A percentile compares a stretch with the other conserved stretches of the same genome.
Evolutionary conservation across 2,888 invertebrate genomes (phyloP).

Genomic region (Monopis laevigella): DNA sequence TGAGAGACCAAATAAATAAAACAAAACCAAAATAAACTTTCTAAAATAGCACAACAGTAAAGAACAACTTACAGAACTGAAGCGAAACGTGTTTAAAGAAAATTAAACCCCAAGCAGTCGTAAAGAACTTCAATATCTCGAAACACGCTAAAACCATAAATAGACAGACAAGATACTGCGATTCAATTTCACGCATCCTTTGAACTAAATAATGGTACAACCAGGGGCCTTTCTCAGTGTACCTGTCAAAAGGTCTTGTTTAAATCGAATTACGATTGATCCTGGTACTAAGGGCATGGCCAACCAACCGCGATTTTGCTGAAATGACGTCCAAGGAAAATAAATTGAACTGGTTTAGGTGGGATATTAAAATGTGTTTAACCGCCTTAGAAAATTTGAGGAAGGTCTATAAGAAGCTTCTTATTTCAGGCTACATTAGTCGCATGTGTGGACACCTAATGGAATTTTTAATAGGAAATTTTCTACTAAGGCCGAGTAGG

Average conservation of each 20-base stretch:
- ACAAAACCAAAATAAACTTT: too few relatives aligned
- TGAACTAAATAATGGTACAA: slow-evolving; percentile 22
- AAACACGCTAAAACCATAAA: slow-evolving; percentile 1
- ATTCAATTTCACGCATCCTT: slow-evolving; percentile 25
- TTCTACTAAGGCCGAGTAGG: too few relatives aligned
- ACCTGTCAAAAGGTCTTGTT: slow-evolving; percentile 22
- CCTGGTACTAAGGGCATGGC: slow-evolving; percentile 14
- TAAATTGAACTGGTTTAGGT: slow-evolving; percentile 11
- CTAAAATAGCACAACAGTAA: too few relatives aligned
- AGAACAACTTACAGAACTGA: too few relatives aligned
- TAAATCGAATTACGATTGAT: slow-evolving; percentile 22
- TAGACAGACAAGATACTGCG: slow-evolving; percentile 10
- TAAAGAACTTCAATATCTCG: neutral
- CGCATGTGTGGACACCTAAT: too few relatives aligned
- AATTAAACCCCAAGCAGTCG: neutral
- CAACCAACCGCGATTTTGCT: slow-evolving; percentile 15
- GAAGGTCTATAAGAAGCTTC: too few relatives aligned
- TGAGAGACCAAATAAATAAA: too few relatives aligned
- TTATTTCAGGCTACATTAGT: too few relatives aligned
- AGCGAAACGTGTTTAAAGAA: too few relatives aligned
- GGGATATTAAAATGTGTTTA: slow-evolving; percentile 8
- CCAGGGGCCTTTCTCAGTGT: slow-evolving; percentile 16
- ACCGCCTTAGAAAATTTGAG: neutral
- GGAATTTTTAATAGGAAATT: too few relatives aligned
- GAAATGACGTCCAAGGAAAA: slow-evolving; percentile 4